These are phyloP conservation scores for Nothura maculosa DNA, from an alignment of 2,797 vertebrate genomes.

Conservation along the genomic window DNA sequence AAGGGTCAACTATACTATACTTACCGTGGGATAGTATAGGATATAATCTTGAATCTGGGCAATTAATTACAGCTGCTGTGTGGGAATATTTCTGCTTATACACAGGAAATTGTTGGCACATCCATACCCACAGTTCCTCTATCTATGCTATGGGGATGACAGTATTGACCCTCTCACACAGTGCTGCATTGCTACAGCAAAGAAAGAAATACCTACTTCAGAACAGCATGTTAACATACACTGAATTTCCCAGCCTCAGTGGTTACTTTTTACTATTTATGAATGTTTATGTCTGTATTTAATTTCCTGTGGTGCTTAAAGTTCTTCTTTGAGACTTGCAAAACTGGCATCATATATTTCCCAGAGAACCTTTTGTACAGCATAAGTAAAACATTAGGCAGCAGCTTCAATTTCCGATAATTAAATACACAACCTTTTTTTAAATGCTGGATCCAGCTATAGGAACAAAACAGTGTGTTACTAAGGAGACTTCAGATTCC, in stretches of 20 bases:
- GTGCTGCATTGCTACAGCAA: background rate
- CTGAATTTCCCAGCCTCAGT: background rate
- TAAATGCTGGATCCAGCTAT: background rate
- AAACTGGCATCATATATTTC: background rate
- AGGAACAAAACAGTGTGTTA: background rate
- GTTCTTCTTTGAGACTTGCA: background rate
- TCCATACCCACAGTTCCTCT: background rate
- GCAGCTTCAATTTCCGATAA: background rate
- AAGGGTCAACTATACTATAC: background rate
- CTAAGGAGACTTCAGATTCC: background rate
- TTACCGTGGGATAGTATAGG: background rate
- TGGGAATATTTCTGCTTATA: background rate
- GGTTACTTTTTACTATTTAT: background rate
- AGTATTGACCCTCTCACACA: background rate
- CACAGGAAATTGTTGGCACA: background rate
- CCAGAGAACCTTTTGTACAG: background rate
- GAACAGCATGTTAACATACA: background rate
- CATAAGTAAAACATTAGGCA: constrained; percentile 2
- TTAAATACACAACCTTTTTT: background rate
- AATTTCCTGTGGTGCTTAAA: constrained; percentile 20
- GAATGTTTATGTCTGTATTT: background rate
- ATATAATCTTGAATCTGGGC: background rate
- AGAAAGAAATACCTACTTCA: background rate
- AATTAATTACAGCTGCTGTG: background rate
- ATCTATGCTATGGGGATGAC: background rate